Percentiles rank a stretch among this genome's conserved stretches.
Evolutionary conservation across 2,113 vertebrate species (phyloP).

Genomic region (Myotis yumanensis): DNA sequence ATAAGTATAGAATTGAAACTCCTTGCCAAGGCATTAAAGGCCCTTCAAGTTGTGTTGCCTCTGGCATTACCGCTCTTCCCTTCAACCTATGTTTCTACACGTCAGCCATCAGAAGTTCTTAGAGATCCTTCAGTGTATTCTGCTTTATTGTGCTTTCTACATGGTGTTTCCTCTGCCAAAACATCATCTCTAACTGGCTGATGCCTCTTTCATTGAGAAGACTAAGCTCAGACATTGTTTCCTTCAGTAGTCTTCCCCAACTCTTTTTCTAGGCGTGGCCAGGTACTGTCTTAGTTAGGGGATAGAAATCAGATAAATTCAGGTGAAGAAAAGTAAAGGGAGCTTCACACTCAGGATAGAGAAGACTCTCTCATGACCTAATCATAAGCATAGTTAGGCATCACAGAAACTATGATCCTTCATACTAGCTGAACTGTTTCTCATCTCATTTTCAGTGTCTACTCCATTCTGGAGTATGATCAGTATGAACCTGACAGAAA

Average conservation of each 20-base stretch:
- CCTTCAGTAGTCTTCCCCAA: background rate
- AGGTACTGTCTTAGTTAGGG: background rate
- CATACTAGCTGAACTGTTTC: background rate
- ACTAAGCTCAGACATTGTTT: background rate
- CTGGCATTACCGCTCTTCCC: background rate
- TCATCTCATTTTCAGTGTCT: background rate
- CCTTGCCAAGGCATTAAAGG: background rate
- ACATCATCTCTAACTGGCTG: background rate
- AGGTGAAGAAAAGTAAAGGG: background rate
- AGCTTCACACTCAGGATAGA: background rate
- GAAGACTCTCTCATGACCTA: background rate
- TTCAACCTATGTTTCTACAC: background rate
- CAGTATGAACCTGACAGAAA: slow-evolving; percentile 12
- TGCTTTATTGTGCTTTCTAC: background rate
- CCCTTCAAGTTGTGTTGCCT: background rate
- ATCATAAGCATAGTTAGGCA: background rate
- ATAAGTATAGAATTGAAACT: background rate
- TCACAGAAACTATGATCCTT: background rate
- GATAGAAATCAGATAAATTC: slow-evolving; percentile 20
- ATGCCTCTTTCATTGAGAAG: slow-evolving; percentile 33
- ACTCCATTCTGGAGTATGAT: background rate
- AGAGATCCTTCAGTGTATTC: background rate
- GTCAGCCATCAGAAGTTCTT: background rate
- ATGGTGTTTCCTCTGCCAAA: background rate
- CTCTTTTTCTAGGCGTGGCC: background rate